phyloP scores from a whole-genome alignment of 2,113 vertebrate genomes.

The Cnemophilus loriae region DNA sequence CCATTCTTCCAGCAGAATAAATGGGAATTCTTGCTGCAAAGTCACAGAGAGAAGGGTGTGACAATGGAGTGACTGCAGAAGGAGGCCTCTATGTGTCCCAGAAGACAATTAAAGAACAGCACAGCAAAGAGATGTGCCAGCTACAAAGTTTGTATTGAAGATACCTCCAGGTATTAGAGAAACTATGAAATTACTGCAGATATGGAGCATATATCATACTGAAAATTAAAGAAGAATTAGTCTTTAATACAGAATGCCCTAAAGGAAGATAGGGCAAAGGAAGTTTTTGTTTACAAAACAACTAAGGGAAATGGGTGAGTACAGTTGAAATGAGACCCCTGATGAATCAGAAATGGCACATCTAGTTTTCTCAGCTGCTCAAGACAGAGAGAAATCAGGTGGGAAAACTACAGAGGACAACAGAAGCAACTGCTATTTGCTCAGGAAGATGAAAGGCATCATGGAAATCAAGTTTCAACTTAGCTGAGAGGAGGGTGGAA shows the following conservation, averaged over 20 bases:
- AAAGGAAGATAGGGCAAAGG: neutral
- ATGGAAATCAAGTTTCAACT: constrained; percentile 5
- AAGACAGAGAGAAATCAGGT: constrained; percentile 21
- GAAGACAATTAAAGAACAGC: neutral
- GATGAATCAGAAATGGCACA: constrained; percentile 10
- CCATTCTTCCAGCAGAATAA: neutral
- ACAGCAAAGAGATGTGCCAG: neutral
- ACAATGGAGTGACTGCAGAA: neutral
- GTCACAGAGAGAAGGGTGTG: neutral
- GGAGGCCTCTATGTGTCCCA: neutral
- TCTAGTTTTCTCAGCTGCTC: neutral
- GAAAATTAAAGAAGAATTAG: neutral
- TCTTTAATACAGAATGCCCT: neutral
- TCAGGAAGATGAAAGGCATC: constrained; percentile 42
- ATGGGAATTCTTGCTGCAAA: neutral
- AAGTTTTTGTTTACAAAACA: neutral
- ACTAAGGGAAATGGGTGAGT: neutral
- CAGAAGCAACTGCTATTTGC: constrained; percentile 27
- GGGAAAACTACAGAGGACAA: constrained; percentile 30
- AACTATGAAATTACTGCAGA: neutral
- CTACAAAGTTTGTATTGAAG: neutral
- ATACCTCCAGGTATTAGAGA: neutral
- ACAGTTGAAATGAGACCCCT: neutral
- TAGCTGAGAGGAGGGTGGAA: neutral
- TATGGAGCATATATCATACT: neutral